phyloP scores from a whole-genome alignment of 2,113 vertebrate genomes.

The Sisor rabdophorus region DNA sequence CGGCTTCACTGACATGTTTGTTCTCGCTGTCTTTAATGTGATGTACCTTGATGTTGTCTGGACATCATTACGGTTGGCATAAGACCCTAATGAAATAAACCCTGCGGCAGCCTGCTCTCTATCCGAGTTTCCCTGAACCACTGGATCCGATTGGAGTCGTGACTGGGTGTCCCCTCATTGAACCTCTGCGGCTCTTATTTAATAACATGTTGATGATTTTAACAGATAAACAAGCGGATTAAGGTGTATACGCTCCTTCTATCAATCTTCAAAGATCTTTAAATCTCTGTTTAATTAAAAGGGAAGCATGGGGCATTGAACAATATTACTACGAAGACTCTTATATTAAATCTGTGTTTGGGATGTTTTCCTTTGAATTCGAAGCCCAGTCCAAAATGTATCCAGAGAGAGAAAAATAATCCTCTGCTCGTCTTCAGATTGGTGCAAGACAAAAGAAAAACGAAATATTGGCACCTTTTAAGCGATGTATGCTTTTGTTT shows the following conservation, averaged over 20 bases:
- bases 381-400: background rate
- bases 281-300: background rate
- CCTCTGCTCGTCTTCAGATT: too few species aligned
- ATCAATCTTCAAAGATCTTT: too few species aligned
- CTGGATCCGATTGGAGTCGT: background rate
- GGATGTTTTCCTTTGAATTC: background rate
- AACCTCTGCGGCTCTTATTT: too few species aligned
- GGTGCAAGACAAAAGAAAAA: too few species aligned
- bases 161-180: too few species aligned
- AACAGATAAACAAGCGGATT: background rate
- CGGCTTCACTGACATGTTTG: background rate
- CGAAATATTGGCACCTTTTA: too few species aligned
- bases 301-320: background rate
- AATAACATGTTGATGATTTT: background rate
- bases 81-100: conserved; percentile 6
- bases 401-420: background rate
- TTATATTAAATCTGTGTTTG: background rate
- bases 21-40: background rate
- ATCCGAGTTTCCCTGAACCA: background rate
- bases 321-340: background rate
- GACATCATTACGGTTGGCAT: conserved; percentile 7
- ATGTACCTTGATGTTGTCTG: background rate
- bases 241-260: background rate
- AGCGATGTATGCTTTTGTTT: too few species aligned
- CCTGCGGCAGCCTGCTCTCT: background rate